Base-by-base conservation (phyloP, 1,140 invertebrate genomes). In the Lucilia sericata region DNA sequence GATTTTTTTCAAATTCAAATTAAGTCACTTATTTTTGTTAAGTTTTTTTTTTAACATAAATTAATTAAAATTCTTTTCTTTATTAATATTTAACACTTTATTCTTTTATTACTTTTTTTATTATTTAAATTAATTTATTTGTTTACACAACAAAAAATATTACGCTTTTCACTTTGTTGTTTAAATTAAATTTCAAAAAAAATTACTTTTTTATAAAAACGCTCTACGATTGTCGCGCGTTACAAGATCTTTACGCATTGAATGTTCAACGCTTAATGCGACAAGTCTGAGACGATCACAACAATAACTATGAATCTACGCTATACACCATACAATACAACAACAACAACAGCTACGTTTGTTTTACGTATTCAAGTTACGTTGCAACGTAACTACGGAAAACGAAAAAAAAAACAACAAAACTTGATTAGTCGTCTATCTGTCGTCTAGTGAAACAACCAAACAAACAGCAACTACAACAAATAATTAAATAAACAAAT, bases 171-270 rank as follows among this genome's bases (percentile, higher is more conserved):
- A 70, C 21, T 21, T 70, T 30, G 3, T 30, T 30, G 25, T 30
- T 30, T 19, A 70, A 70, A 25, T 70, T 21, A 25, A 70, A 21
- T 70, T 70, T 70, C n/a, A n/a, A n/a, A n/a, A 65, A 19, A n/a
- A 65, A 5, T 19, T n/a, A 19, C 25, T 30, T 30, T 30, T 30
- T 30, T 30, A 30, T 30, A 30, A 30, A 30, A 30, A 30, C 25
- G 25, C 25, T 30, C 25, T 30, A 30, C 25, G 25, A 30, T 30
- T 3, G 25, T 30, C 25, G 65, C 60, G 60, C n/a, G 65, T 70
- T 25, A 25, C 65, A 19, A 70, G 76, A 10, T 80, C n/a, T 80
- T 80, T 80, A 80, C 76, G 76, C 76, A 80, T 80, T 80, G 76
- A 80, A 10, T 51, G 47, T 49, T 49, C 76, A 80, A 80, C 76